Evolutionary conservation across 2,888 invertebrate species (phyloP), one percentile per base, ranked within the genome.

Genomic region (Drosophila meridionalis): DNA sequence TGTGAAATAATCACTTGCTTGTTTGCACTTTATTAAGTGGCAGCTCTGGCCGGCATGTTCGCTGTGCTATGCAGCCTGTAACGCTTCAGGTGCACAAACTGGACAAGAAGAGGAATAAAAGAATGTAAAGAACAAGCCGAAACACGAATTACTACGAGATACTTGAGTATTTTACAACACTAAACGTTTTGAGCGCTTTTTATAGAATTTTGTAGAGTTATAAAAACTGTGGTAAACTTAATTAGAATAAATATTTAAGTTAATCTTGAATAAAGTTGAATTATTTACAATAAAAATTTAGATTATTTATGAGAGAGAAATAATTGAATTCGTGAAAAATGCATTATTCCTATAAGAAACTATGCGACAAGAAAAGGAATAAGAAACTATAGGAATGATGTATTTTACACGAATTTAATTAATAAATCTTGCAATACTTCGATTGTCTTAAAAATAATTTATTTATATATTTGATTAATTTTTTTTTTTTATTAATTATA

Each of bases 1-100:
- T 86, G 82, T 88, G 87, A 84, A 88, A 84, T 88, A 84, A 88
- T 88, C 84, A 84, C 84, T 84, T 86, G 89, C 79, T 83, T 81
- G 89, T 86, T 86, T 86, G 79, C 85, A 86, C 84, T 88, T 88
- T 88, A 84, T 86, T 86, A 88, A 87, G 75, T 75, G 80, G 68
- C 55, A 52, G 55, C 8, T 59, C 43, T 48, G 34, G 38, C 14
- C 42, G 56, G 73, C 52, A 67, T 73, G 69, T 57, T 70, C 28
- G 40, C 52, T 69, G 58, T 45, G 20, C 20, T 26, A 48, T 53
- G 30, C 50, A 60, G 45, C 68, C 58, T 68, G 76, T 62, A 63
- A 58, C 69, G 66, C 72, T 34, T 30, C 8, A 43, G 48, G 56
- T 28, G n/a, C 0, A 11, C 30, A 26, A n/a, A 11, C 14, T 11